Percentiles rank a stretch among this genome's conserved stretches.
phyloP scores from a whole-genome alignment of 2,797 vertebrate genomes.

The Rhodeus uyekii region DNA sequence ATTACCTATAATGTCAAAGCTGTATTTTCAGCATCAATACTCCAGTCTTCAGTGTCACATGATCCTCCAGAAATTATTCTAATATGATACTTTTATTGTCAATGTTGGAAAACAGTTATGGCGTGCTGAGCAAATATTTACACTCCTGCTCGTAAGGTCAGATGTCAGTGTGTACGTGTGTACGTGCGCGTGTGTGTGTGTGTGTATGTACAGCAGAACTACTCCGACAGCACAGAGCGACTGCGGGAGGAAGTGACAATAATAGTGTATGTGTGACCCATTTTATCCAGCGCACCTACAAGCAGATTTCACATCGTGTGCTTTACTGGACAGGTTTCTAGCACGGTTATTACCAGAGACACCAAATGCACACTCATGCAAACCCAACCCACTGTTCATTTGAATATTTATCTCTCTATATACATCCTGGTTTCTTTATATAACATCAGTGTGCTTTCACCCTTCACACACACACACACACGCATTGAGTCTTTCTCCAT shows the following conservation, averaged over 20 bases:
- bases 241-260: background rate
- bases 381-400: background rate
- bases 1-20: too few species aligned
- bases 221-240: conserved; percentile 5
- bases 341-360: background rate
- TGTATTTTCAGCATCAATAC: background rate
- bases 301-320: background rate
- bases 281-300: conserved; percentile 46
- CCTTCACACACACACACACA: conserved; percentile 17
- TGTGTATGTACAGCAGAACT: conserved; percentile 18
- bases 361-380: background rate
- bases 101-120: background rate
- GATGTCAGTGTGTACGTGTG: background rate
- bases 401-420: conserved; percentile 24
- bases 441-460: conserved; percentile 16
- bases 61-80: background rate
- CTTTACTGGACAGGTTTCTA: background rate
- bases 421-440: conserved; percentile 20
- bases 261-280: conserved; percentile 47
- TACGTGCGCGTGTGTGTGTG: background rate
- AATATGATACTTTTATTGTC: background rate
- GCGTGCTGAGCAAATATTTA: background rate
- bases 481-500: conserved; percentile 16
- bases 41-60: background rate
- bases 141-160: background rate